Conservation (phyloP, 2,888 invertebrate genomes). For the Trypoxylon attenuatum region DNA sequence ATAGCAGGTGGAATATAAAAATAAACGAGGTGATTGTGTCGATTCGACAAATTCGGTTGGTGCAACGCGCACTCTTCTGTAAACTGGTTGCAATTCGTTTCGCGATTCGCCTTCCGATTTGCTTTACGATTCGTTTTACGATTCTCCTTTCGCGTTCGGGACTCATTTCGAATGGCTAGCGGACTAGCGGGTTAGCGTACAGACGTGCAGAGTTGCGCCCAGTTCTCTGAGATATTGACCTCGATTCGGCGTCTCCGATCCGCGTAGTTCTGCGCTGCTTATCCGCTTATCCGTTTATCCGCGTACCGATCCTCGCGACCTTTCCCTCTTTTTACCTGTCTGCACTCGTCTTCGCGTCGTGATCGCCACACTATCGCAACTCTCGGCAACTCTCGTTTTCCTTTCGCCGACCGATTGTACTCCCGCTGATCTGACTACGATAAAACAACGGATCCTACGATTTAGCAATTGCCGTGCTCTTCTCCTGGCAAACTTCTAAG, state of each 20-base stretch:
- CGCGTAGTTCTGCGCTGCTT: conserved; percentile 8
- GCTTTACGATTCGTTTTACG: no score
- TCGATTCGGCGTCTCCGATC: conserved; percentile 50
- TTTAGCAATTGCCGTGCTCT: no score
- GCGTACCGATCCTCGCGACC: conserved; percentile 33
- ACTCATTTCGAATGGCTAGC: conserved; percentile 6
- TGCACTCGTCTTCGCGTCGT: neutral
- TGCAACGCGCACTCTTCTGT: no score
- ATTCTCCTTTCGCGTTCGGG: no score
- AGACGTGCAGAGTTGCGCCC: conserved; percentile 18
- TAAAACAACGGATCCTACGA: no score
- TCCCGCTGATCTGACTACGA: no score
- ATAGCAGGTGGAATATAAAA: neutral
- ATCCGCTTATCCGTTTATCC: conserved; percentile 33
- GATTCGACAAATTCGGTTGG: neutral
- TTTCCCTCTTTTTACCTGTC: conserved; percentile 27
- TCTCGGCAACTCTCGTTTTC: neutral
- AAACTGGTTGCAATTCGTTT: neutral
- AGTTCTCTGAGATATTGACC: conserved; percentile 43
- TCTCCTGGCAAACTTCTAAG: no score
- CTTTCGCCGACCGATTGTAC: no score
- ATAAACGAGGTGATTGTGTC: neutral
- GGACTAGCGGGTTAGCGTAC: neutral
- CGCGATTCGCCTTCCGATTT: no score
- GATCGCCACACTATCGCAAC: no score